Base-by-base conservation (phyloP, 2,797 vertebrate genomes). In the Poecilia velifera region DNA sequence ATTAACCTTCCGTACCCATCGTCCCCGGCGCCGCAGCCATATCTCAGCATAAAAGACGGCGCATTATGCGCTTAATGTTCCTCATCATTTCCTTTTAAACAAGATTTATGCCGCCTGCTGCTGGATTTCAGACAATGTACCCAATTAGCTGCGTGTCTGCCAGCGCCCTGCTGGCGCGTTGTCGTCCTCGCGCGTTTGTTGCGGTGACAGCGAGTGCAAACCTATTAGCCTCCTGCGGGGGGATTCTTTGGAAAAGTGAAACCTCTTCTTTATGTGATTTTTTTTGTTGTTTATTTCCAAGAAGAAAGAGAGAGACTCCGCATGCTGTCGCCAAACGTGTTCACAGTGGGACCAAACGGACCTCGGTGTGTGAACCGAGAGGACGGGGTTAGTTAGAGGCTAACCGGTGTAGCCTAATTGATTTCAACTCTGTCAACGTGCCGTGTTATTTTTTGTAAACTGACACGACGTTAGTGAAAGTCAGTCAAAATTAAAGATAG, bases 121-220 rank as follows among this genome's bases (percentile, higher is more conserved):
- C 62, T 77, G 81, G 73, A 88, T 84, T 87, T 88, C 85, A 88
- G 86, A 84, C 89, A 94, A 95, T 96, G 95, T 96, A 93, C 95
- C 93, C 94, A 95, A 95, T 96, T 95, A 96, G 25, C 78, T 7
- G 1, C 55, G 70, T 81, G 68, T 84, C 87, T 81, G 57, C 87
- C 86, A 80, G 80, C 18, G 83, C 83, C 90, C 86, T 78, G 76
- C 88, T 82, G 87, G 59, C 74, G 75, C 72, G 25, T 51, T 47
- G 78, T 82, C 57, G 6, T 77, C 79, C 78, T 66, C 66, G 46
- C 64, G 14, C 47, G 68, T 88, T 89, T 87, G 76, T 86, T 77
- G 81, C 31, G 16, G 82, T 86, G 91, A 51, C 28, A 92, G 64
- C 5, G 72, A 87, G 92, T 86, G 80, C 88, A 91, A 81, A 89